Evolutionary conservation across 2,113 vertebrate genomes (phyloP).

Genomic region (Nibea albiflora): DNA sequence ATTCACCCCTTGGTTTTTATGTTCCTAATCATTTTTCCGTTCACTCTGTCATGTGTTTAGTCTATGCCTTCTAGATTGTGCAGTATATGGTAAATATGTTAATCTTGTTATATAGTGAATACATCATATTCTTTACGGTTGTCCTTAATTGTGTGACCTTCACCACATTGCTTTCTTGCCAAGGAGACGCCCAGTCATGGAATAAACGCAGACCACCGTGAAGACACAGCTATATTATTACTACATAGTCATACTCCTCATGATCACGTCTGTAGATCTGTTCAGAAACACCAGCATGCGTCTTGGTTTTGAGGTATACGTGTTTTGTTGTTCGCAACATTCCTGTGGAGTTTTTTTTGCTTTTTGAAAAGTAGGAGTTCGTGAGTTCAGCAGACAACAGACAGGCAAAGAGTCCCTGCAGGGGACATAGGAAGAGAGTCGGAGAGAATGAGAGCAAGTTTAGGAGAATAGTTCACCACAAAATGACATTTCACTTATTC

Average conservation of each 20-base stretch:
- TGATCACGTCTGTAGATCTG: neutral
- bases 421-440: constrained; percentile 3
- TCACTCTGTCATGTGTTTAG: neutral
- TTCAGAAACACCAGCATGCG: constrained; percentile 22
- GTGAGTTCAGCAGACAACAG: neutral
- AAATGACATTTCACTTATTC: constrained; percentile 42
- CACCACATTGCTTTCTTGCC: neutral
- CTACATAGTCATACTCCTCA: neutral
- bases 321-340: constrained; percentile 47
- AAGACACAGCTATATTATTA: constrained; percentile 6
- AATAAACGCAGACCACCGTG: neutral
- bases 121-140: neutral
- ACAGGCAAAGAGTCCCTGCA: constrained; percentile 21
- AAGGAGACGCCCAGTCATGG: neutral
- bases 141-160: neutral
- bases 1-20: neutral
- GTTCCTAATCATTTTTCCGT: neutral
- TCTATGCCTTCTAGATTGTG: neutral
- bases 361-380: constrained; percentile 11
- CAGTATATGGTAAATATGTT: neutral
- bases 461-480: constrained; percentile 29
- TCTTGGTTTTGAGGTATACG: constrained; percentile 40
- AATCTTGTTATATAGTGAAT: neutral
- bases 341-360: constrained; percentile 38
- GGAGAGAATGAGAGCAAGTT: neutral